These are phyloP conservation scores for Periophthalmodon schlosseri DNA, from an alignment of 2,113 vertebrate genomes.

Conservation along the genomic window DNA sequence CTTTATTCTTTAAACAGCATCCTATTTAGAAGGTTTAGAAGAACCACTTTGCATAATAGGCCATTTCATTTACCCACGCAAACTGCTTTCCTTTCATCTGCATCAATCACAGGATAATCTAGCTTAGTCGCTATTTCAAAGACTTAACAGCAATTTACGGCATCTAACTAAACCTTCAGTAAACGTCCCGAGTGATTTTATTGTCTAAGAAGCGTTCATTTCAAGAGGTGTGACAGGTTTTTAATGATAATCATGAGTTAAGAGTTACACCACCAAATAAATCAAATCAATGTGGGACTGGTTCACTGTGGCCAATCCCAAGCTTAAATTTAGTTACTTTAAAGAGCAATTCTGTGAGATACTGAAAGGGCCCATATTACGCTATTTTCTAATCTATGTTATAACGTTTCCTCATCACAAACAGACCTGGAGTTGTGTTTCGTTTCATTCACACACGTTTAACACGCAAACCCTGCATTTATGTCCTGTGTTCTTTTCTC, in stretches of 20 bases:
- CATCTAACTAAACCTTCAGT: constrained; percentile 20
- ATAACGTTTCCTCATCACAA: too few relatives aligned
- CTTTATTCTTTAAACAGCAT: constrained; percentile 9
- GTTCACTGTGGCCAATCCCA: background rate
- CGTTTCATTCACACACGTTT: too few relatives aligned
- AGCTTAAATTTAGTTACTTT: background rate
- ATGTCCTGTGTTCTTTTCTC: too few relatives aligned
- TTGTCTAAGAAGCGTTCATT: background rate
- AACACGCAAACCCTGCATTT: too few relatives aligned
- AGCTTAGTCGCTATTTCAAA: constrained; percentile 21
- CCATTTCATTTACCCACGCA: constrained; percentile 18
- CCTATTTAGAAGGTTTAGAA: constrained; percentile 28
- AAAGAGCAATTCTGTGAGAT: too few relatives aligned
- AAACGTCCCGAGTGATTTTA: constrained; percentile 10
- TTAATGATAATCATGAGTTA: background rate
- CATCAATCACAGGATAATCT: constrained; percentile 27
- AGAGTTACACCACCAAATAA: background rate
- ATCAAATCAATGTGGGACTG: background rate
- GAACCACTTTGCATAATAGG: background rate
- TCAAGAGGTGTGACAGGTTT: background rate
- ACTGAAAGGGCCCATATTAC: too few relatives aligned
- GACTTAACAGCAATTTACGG: background rate
- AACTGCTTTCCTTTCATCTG: constrained; percentile 31
- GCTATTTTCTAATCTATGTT: too few relatives aligned
- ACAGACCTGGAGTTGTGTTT: too few relatives aligned